phyloP scores from a whole-genome alignment of 2,797 vertebrate genomes.

The Betta splendens region DNA sequence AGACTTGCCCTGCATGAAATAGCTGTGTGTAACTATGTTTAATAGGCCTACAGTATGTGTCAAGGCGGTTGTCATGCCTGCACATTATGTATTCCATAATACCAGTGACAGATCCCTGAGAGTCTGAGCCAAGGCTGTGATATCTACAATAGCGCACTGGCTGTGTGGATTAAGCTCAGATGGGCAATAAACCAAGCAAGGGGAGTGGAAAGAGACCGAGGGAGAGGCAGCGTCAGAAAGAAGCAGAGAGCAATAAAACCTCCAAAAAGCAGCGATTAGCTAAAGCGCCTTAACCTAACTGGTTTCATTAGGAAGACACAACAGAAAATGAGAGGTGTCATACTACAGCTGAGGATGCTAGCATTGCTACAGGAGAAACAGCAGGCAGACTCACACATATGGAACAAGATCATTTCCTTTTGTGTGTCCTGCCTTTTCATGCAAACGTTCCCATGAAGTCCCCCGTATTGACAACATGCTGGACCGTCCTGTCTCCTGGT shows the following conservation, averaged over 20 bases:
- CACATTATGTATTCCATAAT: constrained; percentile 53
- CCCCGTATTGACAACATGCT: not conserved
- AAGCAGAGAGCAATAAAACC: constrained; percentile 24
- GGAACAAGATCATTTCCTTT: not conserved
- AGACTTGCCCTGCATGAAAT: constrained; percentile 29
- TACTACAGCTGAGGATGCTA: constrained; percentile 23
- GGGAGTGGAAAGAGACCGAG: constrained; percentile 7
- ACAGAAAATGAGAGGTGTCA: constrained; percentile 47
- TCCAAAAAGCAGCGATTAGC: constrained; percentile 52
- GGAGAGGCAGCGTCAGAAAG: constrained; percentile 14
- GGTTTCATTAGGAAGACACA: constrained; percentile 55
- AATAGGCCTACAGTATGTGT: constrained; percentile 51
- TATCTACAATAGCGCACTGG: constrained; percentile 64
- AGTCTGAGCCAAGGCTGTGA: constrained; percentile 51
- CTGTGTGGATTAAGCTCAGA: constrained; percentile 58
- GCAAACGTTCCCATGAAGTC: not conserved
- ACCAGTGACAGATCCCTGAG: constrained; percentile 50
- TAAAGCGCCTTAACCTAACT: constrained; percentile 65
- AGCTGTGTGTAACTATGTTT: constrained; percentile 25
- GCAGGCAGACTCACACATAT: constrained; percentile 7
- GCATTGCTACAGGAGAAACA: constrained; percentile 11
- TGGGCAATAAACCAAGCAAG: constrained; percentile 54
- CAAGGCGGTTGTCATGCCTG: constrained; percentile 53
- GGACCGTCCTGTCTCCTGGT: not conserved
- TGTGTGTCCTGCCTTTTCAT: not conserved